phyloP scores from a whole-genome alignment of 2,797 vertebrate species.

The Miichthys miiuy region DNA sequence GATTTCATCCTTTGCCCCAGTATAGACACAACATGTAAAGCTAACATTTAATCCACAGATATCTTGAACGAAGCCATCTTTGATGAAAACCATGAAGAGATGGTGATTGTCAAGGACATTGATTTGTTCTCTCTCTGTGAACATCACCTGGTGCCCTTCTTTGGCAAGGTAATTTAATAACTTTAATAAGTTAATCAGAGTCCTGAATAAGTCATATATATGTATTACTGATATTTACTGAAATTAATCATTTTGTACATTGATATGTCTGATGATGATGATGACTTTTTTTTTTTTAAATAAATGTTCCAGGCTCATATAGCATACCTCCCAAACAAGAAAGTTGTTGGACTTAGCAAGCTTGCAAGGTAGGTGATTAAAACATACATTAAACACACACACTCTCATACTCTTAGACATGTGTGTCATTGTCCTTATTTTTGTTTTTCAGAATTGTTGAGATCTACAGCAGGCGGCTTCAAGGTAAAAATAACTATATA shows the following conservation, averaged over 20 bases:
- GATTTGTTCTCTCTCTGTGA: slow-evolving; percentile 85
- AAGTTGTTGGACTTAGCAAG: slow-evolving; percentile 82
- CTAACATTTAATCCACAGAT: slow-evolving; percentile 59
- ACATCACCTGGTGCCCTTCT: slow-evolving; percentile 85
- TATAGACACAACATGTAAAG: not conserved
- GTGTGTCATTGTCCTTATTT: not conserved
- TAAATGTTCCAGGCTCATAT: slow-evolving; percentile 77
- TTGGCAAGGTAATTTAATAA: slow-evolving; percentile 78
- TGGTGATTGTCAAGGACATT: slow-evolving; percentile 85
- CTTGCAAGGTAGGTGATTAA: slow-evolving; percentile 77
- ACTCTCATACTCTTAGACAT: no score
- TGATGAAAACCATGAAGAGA: slow-evolving; percentile 84
- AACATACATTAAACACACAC: not conserved
- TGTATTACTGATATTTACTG: no score
- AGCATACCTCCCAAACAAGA: slow-evolving; percentile 84
- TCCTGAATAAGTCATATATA: no score
- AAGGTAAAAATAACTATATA: slow-evolving; percentile 75
- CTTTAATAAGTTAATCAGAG: no score
- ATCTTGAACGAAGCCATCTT: slow-evolving; percentile 84
- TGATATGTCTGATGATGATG: no score
- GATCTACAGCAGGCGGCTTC: slow-evolving; percentile 87
- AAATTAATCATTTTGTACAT: no score
- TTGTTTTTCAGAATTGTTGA: slow-evolving; percentile 83
- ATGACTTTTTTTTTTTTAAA: not conserved
- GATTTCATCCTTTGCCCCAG: not conserved